Base-by-base conservation (phyloP, 92 coral and sea anemone genomes). In the Hydrozoanthus gracilis region DNA sequence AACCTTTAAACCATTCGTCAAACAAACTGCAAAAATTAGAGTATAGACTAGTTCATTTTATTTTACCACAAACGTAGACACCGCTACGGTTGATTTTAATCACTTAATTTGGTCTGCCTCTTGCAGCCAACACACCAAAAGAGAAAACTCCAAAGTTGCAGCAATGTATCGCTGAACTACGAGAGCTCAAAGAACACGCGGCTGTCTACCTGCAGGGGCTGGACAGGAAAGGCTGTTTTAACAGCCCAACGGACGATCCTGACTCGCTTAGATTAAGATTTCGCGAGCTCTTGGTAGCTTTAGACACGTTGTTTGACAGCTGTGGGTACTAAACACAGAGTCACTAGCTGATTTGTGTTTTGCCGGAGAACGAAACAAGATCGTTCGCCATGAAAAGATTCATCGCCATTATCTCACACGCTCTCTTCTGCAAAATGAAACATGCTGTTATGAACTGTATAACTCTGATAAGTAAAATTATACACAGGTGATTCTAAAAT, bases 251-350 rank as follows among this genome's bases (percentile, higher is more conserved):
- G 0, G 95, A 92, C 68, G 98, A 94, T 55, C 90, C 91, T 3
- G 88, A 78, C 17, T 84, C 95, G 3, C 77, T 94, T 73, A 87
- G 85, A 84, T 79, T 67, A 50, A 88, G 65, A 2, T 77, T 94
- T 17, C 82, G 88, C 49, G 98, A 94, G 71, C 93, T 94, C 14
- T 84, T 86, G 44, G 64, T 91, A 4, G 95, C 94, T 4, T 60
- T 94, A 18, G 92, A 83, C 55, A 94, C 94, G 45, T 35, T 88
- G 10, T 65, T 80, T 64, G 74, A 80, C 60, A 18, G 74, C 61
- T 49, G 85, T 62, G 61, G 60, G 55, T 77, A 54, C 50, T 77
- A 77, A 60, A 56, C 7, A 14, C n/a, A 5, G 1, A 18, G 8
- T 11, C 39, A 35, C 18, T 20, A 27, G 5, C 73, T 7, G 64